Evolutionary conservation across 2,113 vertebrate genomes (phyloP), one percentile per base, ranked within the genome.

Genomic region (Parus major): DNA sequence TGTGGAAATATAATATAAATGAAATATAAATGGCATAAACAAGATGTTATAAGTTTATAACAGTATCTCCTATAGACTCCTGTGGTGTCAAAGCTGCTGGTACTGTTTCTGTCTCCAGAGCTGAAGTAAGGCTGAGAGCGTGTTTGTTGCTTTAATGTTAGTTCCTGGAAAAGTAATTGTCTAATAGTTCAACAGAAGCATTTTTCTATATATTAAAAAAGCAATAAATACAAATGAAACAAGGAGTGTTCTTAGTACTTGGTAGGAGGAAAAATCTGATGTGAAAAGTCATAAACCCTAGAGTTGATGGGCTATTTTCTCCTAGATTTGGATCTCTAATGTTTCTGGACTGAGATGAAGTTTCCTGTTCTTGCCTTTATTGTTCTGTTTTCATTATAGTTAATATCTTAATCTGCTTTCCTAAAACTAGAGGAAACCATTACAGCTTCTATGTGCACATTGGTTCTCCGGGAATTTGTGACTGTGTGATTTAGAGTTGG

Each of bases 81-180:
- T 68, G 28, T 64, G 44, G 21, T 87, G 52, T 91, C 56, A 94
- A 78, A 84, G 47, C 73, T 94, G 70, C 56, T 85, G 77, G 65
- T 78, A 70, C 31, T 89, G 10, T 50, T 80, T 82, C 33, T 84
- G 65, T 42, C 82, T 93, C 44, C 69, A 75, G 72, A 78, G 64
- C 17, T 78, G 15, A 55, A 76, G 42, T 60, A 57, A 75, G 61
- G 52, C 57, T 92, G 81, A 78, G 65, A 89, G 89, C 1, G 1
- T 35, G 17, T 75, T 89, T 87, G 73, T 79, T 90, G 64, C 65
- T 91, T 92, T 55, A 42, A 4, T 75, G 19, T 63, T 96, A 71
- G 60, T 78, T 78, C 65, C 70, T 94, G 70, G 81, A 85, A 79
- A 85, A 72, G 31, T 10, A 73, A 41, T 70, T 44, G 50, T 56